Percentiles rank a stretch among this genome's conserved stretches.
These are phyloP conservation scores for Leptinotarsa defecta DNA, from an alignment of 1,140 invertebrate genomes.

Conservation along the genomic window DNA sequence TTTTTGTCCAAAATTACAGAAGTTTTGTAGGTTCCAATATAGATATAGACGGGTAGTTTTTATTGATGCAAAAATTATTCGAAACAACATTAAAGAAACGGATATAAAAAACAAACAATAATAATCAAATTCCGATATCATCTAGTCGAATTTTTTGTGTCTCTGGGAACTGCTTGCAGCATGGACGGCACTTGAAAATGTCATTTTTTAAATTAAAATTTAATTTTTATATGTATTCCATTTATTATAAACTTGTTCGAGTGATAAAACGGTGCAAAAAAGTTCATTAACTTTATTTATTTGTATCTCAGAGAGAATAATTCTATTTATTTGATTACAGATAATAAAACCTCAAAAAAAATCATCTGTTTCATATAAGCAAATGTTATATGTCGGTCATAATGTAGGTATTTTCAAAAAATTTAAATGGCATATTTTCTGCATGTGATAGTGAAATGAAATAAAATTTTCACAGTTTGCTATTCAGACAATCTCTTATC, in stretches of 20 bases:
- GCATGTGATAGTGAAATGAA: no score
- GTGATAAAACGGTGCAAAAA: slow-evolving; percentile 19
- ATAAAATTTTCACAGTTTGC: no score
- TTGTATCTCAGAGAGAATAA: slow-evolving; percentile 33
- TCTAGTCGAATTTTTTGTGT: background rate
- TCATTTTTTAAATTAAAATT: slow-evolving; percentile 2
- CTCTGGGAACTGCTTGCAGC: no score
- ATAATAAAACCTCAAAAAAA: slow-evolving; percentile 38
- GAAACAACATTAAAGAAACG: no score
- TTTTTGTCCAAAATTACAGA: background rate
- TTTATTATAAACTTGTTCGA: slow-evolving; percentile 13
- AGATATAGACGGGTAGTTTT: background rate
- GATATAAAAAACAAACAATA: no score
- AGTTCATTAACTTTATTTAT: slow-evolving; percentile 22
- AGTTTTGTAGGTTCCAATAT: background rate
- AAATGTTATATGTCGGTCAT: slow-evolving; percentile 36
- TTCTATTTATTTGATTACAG: slow-evolving; percentile 42
- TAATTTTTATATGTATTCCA: slow-evolving; percentile 25
- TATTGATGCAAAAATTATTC: slow-evolving; percentile 4
- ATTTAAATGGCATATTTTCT: background rate
- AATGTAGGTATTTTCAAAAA: slow-evolving; percentile 38
- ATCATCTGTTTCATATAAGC: slow-evolving; percentile 37
- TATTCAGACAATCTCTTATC: no score
- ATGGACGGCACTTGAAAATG: slow-evolving; percentile 20
- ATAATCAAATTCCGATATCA: no score